Conservation (phyloP, 1,140 invertebrate genomes). For the Eufriesea mexicana region DNA sequence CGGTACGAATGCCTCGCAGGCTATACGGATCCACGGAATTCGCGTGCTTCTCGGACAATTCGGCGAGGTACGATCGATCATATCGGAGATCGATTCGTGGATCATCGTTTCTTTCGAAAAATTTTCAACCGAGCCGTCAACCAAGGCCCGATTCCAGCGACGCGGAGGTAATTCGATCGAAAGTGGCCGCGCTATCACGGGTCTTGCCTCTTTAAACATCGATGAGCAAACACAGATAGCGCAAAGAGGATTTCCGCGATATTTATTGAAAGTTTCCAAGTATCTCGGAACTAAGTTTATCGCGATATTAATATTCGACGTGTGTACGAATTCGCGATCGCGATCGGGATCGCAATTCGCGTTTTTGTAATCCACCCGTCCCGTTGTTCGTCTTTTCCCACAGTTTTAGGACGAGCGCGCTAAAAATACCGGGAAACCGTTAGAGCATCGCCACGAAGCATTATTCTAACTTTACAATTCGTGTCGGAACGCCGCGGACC, state of each 20-base stretch:
- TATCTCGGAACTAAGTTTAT: too few species aligned
- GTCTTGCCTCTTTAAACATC: slow-evolving; percentile 10
- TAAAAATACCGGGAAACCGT: slow-evolving; percentile 55
- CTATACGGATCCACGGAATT: too few species aligned
- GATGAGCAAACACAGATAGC: slow-evolving; percentile 12
- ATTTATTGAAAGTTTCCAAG: neutral
- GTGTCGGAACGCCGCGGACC: slow-evolving; percentile 43
- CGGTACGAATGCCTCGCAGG: too few species aligned
- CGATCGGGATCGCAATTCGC: too few species aligned
- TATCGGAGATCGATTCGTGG: neutral
- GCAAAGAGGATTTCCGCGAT: neutral
- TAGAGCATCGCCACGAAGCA: slow-evolving; percentile 40
- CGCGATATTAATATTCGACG: too few species aligned
- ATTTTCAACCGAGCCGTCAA: too few species aligned
- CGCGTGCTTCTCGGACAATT: too few species aligned
- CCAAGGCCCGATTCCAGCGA: neutral
- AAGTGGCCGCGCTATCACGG: neutral
- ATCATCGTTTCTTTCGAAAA: neutral
- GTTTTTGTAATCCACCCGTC: neutral
- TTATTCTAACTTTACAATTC: slow-evolving; percentile 56
- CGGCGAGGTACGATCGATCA: too few species aligned
- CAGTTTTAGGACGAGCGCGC: slow-evolving; percentile 31
- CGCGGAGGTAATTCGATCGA: neutral
- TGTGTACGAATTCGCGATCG: too few species aligned
- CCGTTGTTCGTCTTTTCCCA: slow-evolving; percentile 6